These are phyloP conservation scores for Seriola aureovittata DNA, from an alignment of 2,113 vertebrate genomes.

Conservation along the genomic window DNA sequence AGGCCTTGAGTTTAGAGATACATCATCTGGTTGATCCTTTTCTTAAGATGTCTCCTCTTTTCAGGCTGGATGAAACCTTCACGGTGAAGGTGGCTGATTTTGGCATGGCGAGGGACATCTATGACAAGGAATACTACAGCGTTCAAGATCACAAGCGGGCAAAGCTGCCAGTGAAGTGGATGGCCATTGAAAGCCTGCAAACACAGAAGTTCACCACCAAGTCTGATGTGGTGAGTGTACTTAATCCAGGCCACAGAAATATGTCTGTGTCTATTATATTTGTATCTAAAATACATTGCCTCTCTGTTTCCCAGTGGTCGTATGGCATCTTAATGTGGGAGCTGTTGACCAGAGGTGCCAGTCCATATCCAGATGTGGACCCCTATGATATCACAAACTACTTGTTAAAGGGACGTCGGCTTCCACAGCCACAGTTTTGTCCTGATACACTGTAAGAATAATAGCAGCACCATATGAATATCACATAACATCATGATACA, in stretches of 20 bases:
- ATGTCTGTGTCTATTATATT: neutral
- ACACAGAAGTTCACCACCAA: slow-evolving; percentile 97
- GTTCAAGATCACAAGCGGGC: slow-evolving; percentile 87
- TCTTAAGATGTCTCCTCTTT: slow-evolving; percentile 14
- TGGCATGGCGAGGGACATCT: slow-evolving; percentile 92
- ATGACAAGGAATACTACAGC: slow-evolving; percentile 97
- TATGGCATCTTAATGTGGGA: slow-evolving; percentile 97
- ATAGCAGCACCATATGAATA: neutral
- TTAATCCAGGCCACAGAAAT: neutral
- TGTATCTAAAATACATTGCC: neutral
- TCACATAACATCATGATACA: neutral
- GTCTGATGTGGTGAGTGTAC: slow-evolving; percentile 92
- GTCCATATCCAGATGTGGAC: slow-evolving; percentile 91
- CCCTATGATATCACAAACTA: slow-evolving; percentile 93
- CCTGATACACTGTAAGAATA: slow-evolving; percentile 91
- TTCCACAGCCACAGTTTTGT: slow-evolving; percentile 94
- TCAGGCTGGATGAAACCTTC: slow-evolving; percentile 93
- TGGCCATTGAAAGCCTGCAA: slow-evolving; percentile 97
- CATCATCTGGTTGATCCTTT: neutral
- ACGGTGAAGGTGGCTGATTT: slow-evolving; percentile 98
- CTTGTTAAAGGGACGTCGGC: slow-evolving; percentile 90
- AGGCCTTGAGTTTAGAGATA: neutral
- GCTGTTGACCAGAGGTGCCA: slow-evolving; percentile 93
- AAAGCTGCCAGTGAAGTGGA: slow-evolving; percentile 97
- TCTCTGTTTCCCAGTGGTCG: slow-evolving; percentile 88